Evolutionary conservation across 1,140 invertebrate species (phyloP), one percentile per base, ranked within the genome.

Genomic region (Musca vetustissima): DNA sequence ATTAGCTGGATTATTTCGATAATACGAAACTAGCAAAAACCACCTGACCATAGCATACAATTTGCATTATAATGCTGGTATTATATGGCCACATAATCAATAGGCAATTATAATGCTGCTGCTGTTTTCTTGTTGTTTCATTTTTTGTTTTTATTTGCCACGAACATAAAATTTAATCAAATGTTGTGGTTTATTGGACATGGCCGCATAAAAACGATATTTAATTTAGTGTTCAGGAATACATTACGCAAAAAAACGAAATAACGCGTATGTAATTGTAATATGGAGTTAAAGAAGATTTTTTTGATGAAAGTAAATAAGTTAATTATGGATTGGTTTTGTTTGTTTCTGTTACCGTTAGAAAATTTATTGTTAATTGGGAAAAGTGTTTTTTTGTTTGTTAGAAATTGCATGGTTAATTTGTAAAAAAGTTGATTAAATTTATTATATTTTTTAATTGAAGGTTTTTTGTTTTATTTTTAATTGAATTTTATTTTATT

Each of bases 121-220:
- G 36, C 36, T 43, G 36, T 43, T 43, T 9, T 9, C 1, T 43
- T 11, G 7, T 11, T 55, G 19, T 8, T 3, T 28, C 8, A 3
- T 55, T 55, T 2, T 55, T 57, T 57, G 28, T 57, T 13, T 17
- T 57, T 14, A 28, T 15, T 28, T 25, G 22, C 24, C 53, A 55
- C 11, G 22, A 57, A 61, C 28, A 61, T 61, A 21, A 43, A 61
- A 36, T 61, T 61, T 61, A 61, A 61, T 61, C 57, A 61, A 61
- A 61, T 36, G 28, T 61, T 61, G 57, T 36, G 57, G 57, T 61
- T 36, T 57, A 43, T 43, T 13, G 36, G 13, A 43, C 11, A 43
- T 43, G 36, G 53, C 24, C 53, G 28, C 25, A 57, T 28, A 57
- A 57, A 57, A 57, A 19, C 2, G 19, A 50, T 28, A 14, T 57